Base-by-base conservation (phyloP, 2,113 vertebrate species). In the Haemorhous mexicanus region DNA sequence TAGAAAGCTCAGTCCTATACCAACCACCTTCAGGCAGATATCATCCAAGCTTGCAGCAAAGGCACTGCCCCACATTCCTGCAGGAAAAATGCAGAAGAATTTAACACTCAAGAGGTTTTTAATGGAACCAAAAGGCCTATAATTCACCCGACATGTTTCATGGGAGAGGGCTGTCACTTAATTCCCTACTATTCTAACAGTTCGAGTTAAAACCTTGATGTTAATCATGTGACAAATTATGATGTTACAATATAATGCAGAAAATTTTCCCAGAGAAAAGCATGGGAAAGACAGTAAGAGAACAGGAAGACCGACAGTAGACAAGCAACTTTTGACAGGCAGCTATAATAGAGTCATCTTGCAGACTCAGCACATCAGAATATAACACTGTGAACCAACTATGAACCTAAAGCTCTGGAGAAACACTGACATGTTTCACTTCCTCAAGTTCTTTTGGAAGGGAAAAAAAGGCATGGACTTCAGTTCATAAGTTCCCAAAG, bases 41-140 rank as follows among this genome's bases (percentile, higher is more conserved):
- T 98, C 98, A 56, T 98, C 96, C 90, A 98, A 88, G 76, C 97
- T 98, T 70, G 97, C 97, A 61, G 98, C 98, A 75, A 98, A 98
- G 56, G 98, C 98, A 39, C 98, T 98, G 66, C 98, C 97, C 98
- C 98, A 98, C 44, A 98, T 84, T 52, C 98, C 98, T 98, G 63
- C 5, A 86, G 47, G 23, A 84, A 44, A 94, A 81, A 96, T 2
- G 6, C 3, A 3, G 16, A 83, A 92, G 15, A 70, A 56, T 64
- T 89, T 75, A 86, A 69, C 32, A 46, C 15, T 56, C 24, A 37
- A 35, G 49, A 76, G 15, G 18, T 12, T 91, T 88, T 55, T 59
- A 72, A 78, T 5, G 5, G 11, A 73, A 73, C 30, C 26, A 52
- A 37, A 77, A 88, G 18, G 20, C 11, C 43, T 63, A 10, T 18